A percentile compares a stretch with the other conserved stretches of the same genome.
Conservation (phyloP, 2,888 invertebrate genomes). For the Timema podura region DNA sequence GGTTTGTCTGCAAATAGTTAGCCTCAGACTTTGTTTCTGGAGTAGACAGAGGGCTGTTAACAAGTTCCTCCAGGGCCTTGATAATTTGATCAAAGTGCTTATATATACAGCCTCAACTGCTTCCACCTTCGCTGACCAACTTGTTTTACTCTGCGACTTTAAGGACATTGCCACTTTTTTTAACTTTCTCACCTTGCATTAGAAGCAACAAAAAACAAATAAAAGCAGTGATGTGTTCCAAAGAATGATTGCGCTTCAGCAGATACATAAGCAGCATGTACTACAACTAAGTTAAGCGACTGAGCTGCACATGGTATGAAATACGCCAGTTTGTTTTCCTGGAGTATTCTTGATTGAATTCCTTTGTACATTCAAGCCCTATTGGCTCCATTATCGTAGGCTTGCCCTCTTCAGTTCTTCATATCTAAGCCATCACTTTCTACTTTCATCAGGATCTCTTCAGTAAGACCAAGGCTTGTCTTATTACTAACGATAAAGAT, state of each 20-base stretch:
- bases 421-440: constrained; percentile 15
- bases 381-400: constrained; percentile 19
- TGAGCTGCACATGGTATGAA: constrained; percentile 21
- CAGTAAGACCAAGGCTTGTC: background rate
- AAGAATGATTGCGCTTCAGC: constrained; percentile 8
- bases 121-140: constrained; percentile 5
- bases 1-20: background rate
- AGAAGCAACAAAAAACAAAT: background rate
- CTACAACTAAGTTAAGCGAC: constrained; percentile 18
- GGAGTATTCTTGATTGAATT: constrained; percentile 18
- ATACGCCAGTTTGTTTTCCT: constrained; percentile 17
- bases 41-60: background rate
- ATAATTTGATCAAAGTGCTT: background rate
- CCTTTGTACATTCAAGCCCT: constrained; percentile 19
- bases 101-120: background rate
- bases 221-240: background rate
- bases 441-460: constrained; percentile 1
- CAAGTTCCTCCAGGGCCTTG: background rate
- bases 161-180: background rate
- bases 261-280: constrained; percentile 6
- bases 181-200: background rate
- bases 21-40: constrained; percentile 8
- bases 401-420: constrained; percentile 18
- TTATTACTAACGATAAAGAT: background rate
- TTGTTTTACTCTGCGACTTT: constrained; percentile 6